Evolutionary conservation across 2,888 invertebrate species (phyloP).

Genomic region (Drosophila niveifrons): DNA sequence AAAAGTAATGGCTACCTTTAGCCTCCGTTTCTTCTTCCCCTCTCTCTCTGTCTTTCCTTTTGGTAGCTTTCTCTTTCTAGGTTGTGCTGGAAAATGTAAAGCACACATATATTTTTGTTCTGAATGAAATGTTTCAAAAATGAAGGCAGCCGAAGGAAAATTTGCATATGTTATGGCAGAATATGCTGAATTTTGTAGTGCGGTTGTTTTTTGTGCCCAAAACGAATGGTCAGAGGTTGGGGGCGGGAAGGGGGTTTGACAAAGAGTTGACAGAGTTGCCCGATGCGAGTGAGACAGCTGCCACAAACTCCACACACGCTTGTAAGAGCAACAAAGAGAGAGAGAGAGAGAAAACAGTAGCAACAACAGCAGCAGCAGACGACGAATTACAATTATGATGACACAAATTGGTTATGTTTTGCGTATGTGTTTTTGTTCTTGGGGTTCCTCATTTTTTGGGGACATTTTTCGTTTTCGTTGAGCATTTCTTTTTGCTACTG

Average conservation of each 20-base stretch:
- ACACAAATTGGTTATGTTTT: conserved; percentile 82
- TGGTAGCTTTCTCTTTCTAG: background rate
- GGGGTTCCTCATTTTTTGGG: conserved; percentile 32
- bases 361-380: conserved; percentile 39
- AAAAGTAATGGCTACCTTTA: conserved; percentile 29
- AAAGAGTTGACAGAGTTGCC: conserved; percentile 51
- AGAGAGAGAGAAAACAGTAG: conserved; percentile 25
- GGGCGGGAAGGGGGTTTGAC: conserved; percentile 1
- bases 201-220: conserved; percentile 25
- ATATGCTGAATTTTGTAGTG: conserved; percentile 55
- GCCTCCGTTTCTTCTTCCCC: background rate
- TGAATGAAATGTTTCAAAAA: conserved; percentile 30
- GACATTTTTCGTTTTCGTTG: conserved; percentile 21
- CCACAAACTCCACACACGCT: background rate
- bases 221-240: background rate
- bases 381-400: conserved; percentile 80
- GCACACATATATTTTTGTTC: background rate
- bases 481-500: background rate
- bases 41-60: background rate
- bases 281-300: conserved; percentile 39
- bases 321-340: conserved; percentile 26
- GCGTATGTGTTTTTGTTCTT: conserved; percentile 56
- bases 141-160: conserved; percentile 31
- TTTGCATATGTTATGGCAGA: conserved; percentile 56
- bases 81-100: conserved; percentile 1